These are phyloP conservation scores for Prostheceraeus crozeri DNA, from an alignment of 2,888 invertebrate species.

Conservation along the genomic window DNA sequence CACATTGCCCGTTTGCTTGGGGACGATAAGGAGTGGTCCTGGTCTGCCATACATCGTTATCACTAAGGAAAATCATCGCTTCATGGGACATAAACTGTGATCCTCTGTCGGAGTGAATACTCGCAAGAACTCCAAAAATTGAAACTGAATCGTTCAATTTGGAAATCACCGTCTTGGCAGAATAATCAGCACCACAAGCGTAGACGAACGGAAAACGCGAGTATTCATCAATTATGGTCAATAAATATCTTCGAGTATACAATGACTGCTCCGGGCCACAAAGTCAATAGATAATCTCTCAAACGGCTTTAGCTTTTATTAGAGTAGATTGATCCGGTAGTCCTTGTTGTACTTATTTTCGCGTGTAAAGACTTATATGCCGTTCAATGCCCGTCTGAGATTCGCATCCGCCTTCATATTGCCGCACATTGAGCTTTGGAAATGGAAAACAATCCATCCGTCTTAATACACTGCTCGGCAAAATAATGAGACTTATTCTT, in stretches of 20 bases:
- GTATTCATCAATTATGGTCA: conserved; percentile 41
- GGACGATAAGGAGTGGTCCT: too few species aligned
- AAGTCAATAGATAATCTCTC: conserved; percentile 41
- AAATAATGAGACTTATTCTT: too few species aligned
- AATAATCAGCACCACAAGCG: too few species aligned
- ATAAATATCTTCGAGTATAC: conserved; percentile 37
- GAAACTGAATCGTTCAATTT: conserved; percentile 40
- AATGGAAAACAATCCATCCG: too few species aligned
- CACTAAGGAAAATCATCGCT: neutral
- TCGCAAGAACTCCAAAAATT: too few species aligned
- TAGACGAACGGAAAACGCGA: conserved; percentile 41
- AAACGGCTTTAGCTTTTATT: conserved; percentile 40
- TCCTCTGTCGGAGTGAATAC: conserved; percentile 5
- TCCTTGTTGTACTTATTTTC: too few species aligned
- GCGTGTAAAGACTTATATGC: too few species aligned
- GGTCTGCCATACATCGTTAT: conserved; percentile 3
- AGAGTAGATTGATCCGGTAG: conserved; percentile 28
- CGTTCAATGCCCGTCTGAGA: too few species aligned
- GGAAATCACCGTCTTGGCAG: too few species aligned
- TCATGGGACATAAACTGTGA: conserved; percentile 14
- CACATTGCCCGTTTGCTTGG: conserved; percentile 15
- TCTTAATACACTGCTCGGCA: too few species aligned
- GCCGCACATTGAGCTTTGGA: too few species aligned
- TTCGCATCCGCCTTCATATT: too few species aligned
- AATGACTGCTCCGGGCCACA: conserved; percentile 39